A percentile compares a stretch with the other conserved stretches of the same genome.
Conservation (phyloP, 2,888 invertebrate genomes). For the Chromoteleia sp. region DNA sequence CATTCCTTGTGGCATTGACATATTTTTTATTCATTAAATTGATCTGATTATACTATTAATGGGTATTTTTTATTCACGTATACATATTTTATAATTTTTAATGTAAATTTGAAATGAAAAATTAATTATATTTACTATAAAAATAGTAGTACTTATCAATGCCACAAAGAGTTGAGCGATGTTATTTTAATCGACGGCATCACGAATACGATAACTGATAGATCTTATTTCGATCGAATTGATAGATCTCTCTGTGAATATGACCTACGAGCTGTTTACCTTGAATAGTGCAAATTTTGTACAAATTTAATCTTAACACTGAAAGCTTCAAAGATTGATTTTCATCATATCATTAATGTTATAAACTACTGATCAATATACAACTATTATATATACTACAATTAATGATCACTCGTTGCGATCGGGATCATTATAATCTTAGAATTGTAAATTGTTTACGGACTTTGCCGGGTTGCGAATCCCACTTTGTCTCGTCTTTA, state of each 20-base stretch:
- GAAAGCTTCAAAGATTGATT: slow-evolving; percentile 42
- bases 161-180: not conserved
- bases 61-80: no score
- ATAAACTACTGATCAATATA: slow-evolving; percentile 16
- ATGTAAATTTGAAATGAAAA: no score
- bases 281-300: slow-evolving; percentile 26
- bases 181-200: not conserved
- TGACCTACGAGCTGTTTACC: slow-evolving; percentile 1
- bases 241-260: slow-evolving; percentile 6
- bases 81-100: no score
- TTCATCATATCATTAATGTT: slow-evolving; percentile 57
- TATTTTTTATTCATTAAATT: not conserved
- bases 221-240: not conserved
- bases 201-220: slow-evolving; percentile 3
- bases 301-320: slow-evolving; percentile 29
- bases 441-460: not conserved
- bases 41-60: no score
- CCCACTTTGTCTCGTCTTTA: slow-evolving; percentile 7
- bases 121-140: no score
- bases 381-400: slow-evolving; percentile 31
- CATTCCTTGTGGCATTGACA: not conserved
- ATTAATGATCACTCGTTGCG: no score
- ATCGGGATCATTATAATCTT: slow-evolving; percentile 57
- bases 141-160: not conserved
- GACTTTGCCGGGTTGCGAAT: not conserved